Evolutionary conservation across 2,113 vertebrate species (phyloP).

Genomic region (Drymodes brunneopygia): DNA sequence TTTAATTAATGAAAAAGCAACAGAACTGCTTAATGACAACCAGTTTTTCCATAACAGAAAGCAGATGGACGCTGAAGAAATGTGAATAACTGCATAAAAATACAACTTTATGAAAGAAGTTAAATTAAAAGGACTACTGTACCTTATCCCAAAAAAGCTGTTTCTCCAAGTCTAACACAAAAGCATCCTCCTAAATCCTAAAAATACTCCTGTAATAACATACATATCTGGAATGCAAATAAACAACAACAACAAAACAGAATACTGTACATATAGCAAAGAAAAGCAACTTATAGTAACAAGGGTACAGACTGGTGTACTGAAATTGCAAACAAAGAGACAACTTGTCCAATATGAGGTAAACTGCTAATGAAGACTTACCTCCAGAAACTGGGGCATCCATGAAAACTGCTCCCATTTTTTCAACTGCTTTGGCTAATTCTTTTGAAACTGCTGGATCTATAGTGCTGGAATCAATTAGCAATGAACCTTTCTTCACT

Average conservation of each 20-base stretch:
- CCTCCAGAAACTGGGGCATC: slow-evolving; percentile 98
- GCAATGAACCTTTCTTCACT: slow-evolving; percentile 94
- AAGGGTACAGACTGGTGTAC: neutral
- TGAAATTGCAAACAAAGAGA: neutral
- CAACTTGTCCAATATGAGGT: neutral
- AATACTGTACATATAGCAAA: neutral
- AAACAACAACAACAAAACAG: neutral
- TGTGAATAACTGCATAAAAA: neutral
- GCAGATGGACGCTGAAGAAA: neutral
- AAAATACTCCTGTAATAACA: neutral
- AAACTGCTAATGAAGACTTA: slow-evolving; percentile 57
- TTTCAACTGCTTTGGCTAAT: slow-evolving; percentile 89
- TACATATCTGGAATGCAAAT: neutral
- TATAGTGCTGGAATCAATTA: slow-evolving; percentile 99
- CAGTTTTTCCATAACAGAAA: neutral
- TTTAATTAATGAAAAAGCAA: neutral
- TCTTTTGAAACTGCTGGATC: slow-evolving; percentile 94
- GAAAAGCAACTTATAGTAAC: neutral
- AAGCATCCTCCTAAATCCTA: neutral
- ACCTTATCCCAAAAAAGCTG: neutral
- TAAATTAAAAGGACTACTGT: neutral
- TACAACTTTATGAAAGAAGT: neutral
- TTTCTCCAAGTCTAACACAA: neutral
- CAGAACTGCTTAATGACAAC: neutral
- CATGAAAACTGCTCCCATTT: slow-evolving; percentile 97